These are phyloP conservation scores for Slavum lentiscoides DNA, from an alignment of 2,888 invertebrate genomes.

Conservation along the genomic window DNA sequence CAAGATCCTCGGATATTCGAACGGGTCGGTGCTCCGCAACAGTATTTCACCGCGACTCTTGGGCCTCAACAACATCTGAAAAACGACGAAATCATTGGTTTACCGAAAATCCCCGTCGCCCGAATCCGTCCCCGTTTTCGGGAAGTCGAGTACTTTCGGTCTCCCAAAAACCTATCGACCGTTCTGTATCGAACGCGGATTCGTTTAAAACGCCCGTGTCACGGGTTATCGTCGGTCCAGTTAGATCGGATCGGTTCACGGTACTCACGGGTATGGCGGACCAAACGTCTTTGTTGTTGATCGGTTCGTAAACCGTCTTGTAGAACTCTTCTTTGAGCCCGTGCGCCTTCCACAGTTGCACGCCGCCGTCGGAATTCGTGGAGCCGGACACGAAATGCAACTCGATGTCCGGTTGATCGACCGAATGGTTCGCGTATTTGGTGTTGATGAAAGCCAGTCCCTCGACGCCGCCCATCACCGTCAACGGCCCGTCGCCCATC, in stretches of 20 bases:
- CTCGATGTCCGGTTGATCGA: slow-evolving; percentile 87
- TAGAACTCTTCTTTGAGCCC: slow-evolving; percentile 77
- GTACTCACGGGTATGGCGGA: slow-evolving; percentile 74
- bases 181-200: no score
- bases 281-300: slow-evolving; percentile 78
- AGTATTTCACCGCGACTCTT: slow-evolving; percentile 81
- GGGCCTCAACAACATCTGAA: slow-evolving; percentile 68
- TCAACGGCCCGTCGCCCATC: slow-evolving; percentile 80
- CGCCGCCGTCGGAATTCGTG: slow-evolving; percentile 83
- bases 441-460: slow-evolving; percentile 84
- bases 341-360: slow-evolving; percentile 78
- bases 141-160: no score
- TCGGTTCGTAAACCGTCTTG: slow-evolving; percentile 72
- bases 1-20: slow-evolving; percentile 85
- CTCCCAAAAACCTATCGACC: no score
- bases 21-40: slow-evolving; percentile 80
- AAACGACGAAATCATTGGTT: no score
- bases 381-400: slow-evolving; percentile 87
- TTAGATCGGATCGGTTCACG: no score
- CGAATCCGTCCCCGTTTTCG: no score
- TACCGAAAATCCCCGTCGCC: no score
- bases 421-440: slow-evolving; percentile 76
- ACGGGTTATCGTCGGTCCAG: no score
- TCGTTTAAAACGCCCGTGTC: no score
- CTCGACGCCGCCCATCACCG: slow-evolving; percentile 70